These are phyloP conservation scores for Microcebus jonahi DNA, from an alignment of 2,113 vertebrate species.

Conservation along the genomic window DNA sequence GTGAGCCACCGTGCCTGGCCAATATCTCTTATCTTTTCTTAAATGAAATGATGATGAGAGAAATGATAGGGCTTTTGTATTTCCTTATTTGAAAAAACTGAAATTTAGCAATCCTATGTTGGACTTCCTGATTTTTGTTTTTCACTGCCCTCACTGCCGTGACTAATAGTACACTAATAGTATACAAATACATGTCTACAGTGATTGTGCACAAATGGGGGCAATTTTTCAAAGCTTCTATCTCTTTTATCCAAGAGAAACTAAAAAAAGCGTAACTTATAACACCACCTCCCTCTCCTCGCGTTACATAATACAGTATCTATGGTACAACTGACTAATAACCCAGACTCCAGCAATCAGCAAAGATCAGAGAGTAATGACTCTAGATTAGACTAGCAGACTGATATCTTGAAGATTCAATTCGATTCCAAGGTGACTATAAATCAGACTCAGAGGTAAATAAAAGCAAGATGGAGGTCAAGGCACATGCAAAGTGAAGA, in stretches of 20 bases:
- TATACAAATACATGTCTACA: background rate
- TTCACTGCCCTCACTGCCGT: background rate
- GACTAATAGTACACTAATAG: background rate
- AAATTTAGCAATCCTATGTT: background rate
- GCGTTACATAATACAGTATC: background rate
- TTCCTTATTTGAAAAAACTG: background rate
- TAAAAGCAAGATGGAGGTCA: slow-evolving; percentile 22
- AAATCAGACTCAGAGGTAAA: slow-evolving; percentile 4
- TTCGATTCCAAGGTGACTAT: background rate
- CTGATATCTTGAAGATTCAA: background rate
- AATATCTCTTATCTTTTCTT: slow-evolving; percentile 11
- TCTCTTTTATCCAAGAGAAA: background rate
- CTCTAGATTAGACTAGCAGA: background rate
- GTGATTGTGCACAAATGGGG: background rate
- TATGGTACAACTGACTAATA: too few species aligned
- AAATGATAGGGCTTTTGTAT: background rate
- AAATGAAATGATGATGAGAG: background rate
- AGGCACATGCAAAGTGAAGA: background rate
- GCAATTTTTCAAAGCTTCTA: background rate
- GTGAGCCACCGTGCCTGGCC: too few species aligned
- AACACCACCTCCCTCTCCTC: background rate
- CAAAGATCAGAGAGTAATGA: background rate
- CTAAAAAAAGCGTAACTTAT: background rate
- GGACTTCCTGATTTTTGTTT: slow-evolving; percentile 34
- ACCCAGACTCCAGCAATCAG: background rate